Evolutionary conservation across 2,797 vertebrate species (phyloP).

Genomic region (Pseudomugil gertrudae): DNA sequence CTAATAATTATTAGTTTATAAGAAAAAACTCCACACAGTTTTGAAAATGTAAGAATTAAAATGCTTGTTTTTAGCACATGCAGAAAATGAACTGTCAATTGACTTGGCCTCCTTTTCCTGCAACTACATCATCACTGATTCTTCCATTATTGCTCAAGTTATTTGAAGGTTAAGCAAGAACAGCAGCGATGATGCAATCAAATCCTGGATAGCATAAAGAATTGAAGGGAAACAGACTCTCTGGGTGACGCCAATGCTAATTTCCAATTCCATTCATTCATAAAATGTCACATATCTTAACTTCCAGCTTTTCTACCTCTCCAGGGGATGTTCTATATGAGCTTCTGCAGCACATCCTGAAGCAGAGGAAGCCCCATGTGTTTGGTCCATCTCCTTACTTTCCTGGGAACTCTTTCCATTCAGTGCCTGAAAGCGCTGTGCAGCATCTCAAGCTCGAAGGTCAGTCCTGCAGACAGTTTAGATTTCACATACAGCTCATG

Average conservation of each 20-base stretch:
- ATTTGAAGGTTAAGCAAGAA: constrained; percentile 15
- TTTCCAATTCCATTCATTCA: constrained; percentile 9
- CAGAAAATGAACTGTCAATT: background rate
- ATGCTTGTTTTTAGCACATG: too few relatives aligned
- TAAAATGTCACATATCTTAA: constrained; percentile 13
- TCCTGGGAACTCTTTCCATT: constrained; percentile 90
- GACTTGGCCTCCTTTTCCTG: background rate
- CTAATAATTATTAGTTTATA: too few relatives aligned
- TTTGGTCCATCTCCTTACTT: constrained; percentile 90
- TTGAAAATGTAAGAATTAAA: too few relatives aligned
- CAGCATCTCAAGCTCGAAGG: constrained; percentile 95
- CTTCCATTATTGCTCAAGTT: constrained; percentile 58
- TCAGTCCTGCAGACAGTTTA: constrained; percentile 62
- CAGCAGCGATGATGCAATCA: background rate
- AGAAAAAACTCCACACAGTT: too few relatives aligned
- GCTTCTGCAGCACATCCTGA: constrained; percentile 97
- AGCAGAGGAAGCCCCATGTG: constrained; percentile 90
- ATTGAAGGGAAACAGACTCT: constrained; percentile 12
- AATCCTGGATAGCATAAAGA: constrained; percentile 41
- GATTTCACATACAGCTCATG: background rate
- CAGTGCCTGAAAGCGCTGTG: constrained; percentile 86
- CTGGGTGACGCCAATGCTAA: constrained; percentile 1
- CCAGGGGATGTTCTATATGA: constrained; percentile 96
- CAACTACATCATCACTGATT: background rate
- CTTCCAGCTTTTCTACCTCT: constrained; percentile 46